Base-by-base conservation (phyloP, 1,140 invertebrate species). In the Drosophila willistoni region DNA sequence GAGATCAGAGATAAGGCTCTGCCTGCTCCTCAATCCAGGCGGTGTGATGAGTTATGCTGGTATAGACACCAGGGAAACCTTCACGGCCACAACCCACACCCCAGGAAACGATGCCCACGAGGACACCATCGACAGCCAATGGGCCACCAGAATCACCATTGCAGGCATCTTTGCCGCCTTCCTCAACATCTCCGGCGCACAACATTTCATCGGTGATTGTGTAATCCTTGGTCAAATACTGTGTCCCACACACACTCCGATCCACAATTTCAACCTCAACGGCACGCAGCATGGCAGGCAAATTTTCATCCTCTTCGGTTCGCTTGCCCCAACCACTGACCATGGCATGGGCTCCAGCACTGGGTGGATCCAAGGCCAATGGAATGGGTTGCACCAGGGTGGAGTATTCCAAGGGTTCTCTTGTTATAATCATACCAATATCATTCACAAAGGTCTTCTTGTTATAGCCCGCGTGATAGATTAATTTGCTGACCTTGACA, bases 161-260 rank as follows among this genome's bases (percentile, higher is more conserved):
- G 42, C 82, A 86, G 7, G 82, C 71, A 12, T 36, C 34, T 36
- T 36, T 86, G 25, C 82, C 83, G 1, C 83, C 83, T 7, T 80
- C 81, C 3, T 73, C 34, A 10, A 65, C 63, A 10, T 29, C 29
- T 29, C 95, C 95, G n/a, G 96, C 96, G 77, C 96, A 96, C 2
- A 96, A 85, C 94, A 96, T 95, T n/a, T 93, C 94, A 5, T 94
- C 82, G 0, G 94, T 94, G 13, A 96, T 91, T 5, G 79, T 56
- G 14, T 70, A 72, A 33, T 93, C 90, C 42, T 86, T 86, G 14
- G 76, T 79, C 25, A 72, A 13, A 13, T 86, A 86, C 51, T 86
- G 82, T 0, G 69, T 64, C 0, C 82, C 79, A 29, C 82, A 86
- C 1, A 67, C 68, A 22, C 39, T 91, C 0, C 10, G 64, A 17